A percentile compares a stretch with the other conserved stretches of the same genome.
phyloP scores from a whole-genome alignment of 2,888 invertebrate genomes.

The Arrhopalites spinosus region DNA sequence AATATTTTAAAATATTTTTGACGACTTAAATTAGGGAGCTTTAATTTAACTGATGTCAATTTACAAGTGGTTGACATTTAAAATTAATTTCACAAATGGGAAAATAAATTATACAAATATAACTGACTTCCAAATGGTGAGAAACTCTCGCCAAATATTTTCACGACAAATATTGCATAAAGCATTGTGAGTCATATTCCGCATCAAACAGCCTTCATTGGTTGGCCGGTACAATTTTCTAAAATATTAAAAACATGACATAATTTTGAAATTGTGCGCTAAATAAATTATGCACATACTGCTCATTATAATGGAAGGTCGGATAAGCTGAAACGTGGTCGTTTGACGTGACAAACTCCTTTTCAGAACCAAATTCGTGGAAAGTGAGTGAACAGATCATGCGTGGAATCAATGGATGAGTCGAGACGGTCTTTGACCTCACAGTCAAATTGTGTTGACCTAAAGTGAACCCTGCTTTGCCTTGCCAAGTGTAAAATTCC shows the following conservation, averaged over 20 bases:
- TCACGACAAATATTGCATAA: conserved; percentile 52
- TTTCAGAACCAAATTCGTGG: conserved; percentile 43
- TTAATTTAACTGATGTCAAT: too few species aligned
- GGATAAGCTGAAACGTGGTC: conserved; percentile 50
- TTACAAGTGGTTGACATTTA: too few species aligned
- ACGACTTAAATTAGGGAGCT: too few species aligned
- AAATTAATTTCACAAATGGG: too few species aligned
- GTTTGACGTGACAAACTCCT: conserved; percentile 33
- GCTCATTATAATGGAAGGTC: conserved; percentile 23
- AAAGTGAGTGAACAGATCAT: conserved; percentile 53
- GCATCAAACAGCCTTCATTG: conserved; percentile 50
- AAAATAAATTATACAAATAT: too few species aligned
- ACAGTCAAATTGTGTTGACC: conserved; percentile 48
- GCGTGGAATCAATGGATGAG: conserved; percentile 47
- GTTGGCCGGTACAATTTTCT: conserved; percentile 49
- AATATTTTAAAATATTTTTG: too few species aligned
- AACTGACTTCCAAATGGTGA: too few species aligned
- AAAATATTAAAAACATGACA: too few species aligned
- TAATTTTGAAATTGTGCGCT: not conserved
- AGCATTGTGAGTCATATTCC: conserved; percentile 48
- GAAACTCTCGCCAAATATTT: conserved; percentile 53
- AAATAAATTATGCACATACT: too few species aligned
- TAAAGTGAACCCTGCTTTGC: conserved; percentile 41
- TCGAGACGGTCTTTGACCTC: conserved; percentile 45
- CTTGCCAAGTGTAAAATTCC: conserved; percentile 50